phyloP scores from a whole-genome alignment of 2,797 vertebrate genomes.

The Amphiprion clarkii region DNA sequence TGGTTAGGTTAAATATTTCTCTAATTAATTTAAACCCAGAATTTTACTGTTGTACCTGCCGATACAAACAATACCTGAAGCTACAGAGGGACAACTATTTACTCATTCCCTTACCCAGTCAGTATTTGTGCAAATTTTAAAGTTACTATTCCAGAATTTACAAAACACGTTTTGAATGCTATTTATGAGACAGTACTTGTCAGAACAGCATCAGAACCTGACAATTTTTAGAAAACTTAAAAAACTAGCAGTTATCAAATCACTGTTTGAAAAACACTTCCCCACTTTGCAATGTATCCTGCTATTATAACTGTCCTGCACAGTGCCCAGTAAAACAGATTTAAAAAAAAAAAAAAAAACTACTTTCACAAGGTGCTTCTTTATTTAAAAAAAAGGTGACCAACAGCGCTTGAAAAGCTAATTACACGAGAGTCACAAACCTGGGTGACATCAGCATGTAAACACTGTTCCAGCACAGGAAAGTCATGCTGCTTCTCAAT shows the following conservation, averaged over 20 bases:
- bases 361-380: background rate
- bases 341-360: too few relatives aligned
- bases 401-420: background rate
- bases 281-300: background rate
- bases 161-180: too few relatives aligned
- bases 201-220: background rate
- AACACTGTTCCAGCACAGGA: background rate
- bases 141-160: background rate
- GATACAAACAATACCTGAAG: too few relatives aligned
- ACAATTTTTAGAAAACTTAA: background rate
- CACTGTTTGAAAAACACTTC: background rate
- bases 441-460: background rate
- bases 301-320: background rate
- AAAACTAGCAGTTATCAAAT: background rate
- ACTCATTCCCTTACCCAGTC: background rate
- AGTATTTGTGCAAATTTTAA: background rate
- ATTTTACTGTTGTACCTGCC: too few relatives aligned
- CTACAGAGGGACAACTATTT: background rate
- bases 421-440: slow-evolving; percentile 6
- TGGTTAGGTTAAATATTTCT: too few relatives aligned
- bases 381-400: background rate
- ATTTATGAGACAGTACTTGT: too few relatives aligned
- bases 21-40: too few relatives aligned
- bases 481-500: background rate
- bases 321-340: background rate